Evolutionary conservation across 2,797 vertebrate genomes (phyloP).

Genomic region (Pitangus sulphuratus): DNA sequence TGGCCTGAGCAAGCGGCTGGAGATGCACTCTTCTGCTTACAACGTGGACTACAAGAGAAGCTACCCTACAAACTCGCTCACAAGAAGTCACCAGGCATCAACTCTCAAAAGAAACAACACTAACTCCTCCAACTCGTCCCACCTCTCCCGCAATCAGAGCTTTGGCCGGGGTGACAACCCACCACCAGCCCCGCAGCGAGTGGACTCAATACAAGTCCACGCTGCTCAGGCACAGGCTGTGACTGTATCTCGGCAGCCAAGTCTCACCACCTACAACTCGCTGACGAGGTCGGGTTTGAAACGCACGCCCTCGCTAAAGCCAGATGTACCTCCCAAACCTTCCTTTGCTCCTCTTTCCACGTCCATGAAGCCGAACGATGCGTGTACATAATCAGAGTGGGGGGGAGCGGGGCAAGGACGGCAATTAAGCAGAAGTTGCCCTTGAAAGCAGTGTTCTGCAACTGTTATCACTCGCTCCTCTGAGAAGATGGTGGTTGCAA

Average conservation of each 20-base stretch:
- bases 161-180: conserved; percentile 92
- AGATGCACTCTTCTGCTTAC: conserved; percentile 91
- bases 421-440: conserved; percentile 80
- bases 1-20: conserved; percentile 92
- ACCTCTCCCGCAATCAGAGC: conserved; percentile 94
- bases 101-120: conserved; percentile 93
- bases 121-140: conserved; percentile 98
- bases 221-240: conserved; percentile 82
- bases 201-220: conserved; percentile 98
- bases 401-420: conserved; percentile 62
- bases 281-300: conserved; percentile 91
- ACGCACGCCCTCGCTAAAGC: conserved; percentile 89
- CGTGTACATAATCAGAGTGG: conserved; percentile 91
- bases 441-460: conserved; percentile 83
- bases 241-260: conserved; percentile 90
- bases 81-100: conserved; percentile 81
- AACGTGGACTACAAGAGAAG: conserved; percentile 86
- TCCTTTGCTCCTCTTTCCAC: conserved; percentile 90
- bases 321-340: conserved; percentile 97
- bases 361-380: conserved; percentile 92
- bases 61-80: conserved; percentile 86
- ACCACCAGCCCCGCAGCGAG: conserved; percentile 93
- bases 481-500: conserved; percentile 75
- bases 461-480: conserved; percentile 79
- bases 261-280: conserved; percentile 90